Evolutionary conservation across 2,113 vertebrate genomes (phyloP).

Genomic region (Otis tarda): DNA sequence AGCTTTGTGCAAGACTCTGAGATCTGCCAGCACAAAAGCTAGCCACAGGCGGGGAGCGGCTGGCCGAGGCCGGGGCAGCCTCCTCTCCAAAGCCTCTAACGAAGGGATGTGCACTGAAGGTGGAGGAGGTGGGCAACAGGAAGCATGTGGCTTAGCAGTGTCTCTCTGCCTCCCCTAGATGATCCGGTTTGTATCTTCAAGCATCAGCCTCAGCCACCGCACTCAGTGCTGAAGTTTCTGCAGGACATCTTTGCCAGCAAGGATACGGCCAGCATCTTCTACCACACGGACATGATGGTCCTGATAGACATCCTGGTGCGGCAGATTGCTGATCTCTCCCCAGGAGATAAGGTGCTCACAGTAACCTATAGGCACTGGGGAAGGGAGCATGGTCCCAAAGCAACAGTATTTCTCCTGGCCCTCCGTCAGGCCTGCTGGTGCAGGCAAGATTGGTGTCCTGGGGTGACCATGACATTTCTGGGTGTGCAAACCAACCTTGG

Average conservation of each 20-base stretch:
- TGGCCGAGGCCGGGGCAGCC: background rate
- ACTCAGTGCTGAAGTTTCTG: slow-evolving; percentile 94
- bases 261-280: slow-evolving; percentile 90
- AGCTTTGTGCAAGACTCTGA: background rate
- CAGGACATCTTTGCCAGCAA: slow-evolving; percentile 90
- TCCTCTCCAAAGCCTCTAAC: background rate
- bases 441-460: background rate
- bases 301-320: slow-evolving; percentile 97
- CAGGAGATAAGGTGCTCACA: slow-evolving; percentile 90
- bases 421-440: background rate
- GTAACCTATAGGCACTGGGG: background rate
- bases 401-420: background rate
- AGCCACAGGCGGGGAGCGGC: background rate
- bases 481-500: background rate
- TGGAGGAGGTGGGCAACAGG: fast-evolving
- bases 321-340: slow-evolving; percentile 94
- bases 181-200: slow-evolving; percentile 95
- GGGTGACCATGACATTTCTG: background rate
- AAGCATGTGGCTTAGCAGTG: background rate
- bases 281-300: slow-evolving; percentile 97
- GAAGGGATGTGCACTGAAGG: background rate
- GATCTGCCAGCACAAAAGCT: background rate
- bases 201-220: slow-evolving; percentile 88
- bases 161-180: slow-evolving; percentile 70
- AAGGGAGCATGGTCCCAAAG: background rate